Evolutionary conservation across 2,113 vertebrate species (phyloP).

Genomic region (Pseudorasbora parva): DNA sequence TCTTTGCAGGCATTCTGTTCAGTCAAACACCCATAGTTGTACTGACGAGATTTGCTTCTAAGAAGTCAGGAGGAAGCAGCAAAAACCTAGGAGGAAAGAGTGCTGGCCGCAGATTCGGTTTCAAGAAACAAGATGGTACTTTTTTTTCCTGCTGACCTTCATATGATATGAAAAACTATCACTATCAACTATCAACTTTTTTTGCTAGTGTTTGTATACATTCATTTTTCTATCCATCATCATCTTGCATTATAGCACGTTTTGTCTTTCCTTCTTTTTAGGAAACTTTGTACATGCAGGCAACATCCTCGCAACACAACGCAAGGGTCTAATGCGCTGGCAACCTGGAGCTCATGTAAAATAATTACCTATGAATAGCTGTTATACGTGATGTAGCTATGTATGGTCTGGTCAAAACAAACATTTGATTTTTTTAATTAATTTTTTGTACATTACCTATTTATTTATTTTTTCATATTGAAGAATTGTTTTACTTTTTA

Average conservation of each 20-base stretch:
- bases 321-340: slow-evolving; percentile 81
- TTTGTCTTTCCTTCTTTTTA: slow-evolving; percentile 62
- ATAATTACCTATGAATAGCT: not conserved
- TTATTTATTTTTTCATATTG: not conserved
- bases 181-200: too few species aligned
- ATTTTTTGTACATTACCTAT: not conserved
- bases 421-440: not conserved
- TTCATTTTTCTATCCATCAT: not conserved
- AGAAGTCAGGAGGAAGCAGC: slow-evolving; percentile 85
- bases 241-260: not conserved
- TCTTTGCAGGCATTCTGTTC: slow-evolving; percentile 67
- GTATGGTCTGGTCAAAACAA: not conserved
- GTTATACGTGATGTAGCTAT: not conserved
- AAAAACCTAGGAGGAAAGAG: slow-evolving; percentile 90
- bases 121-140: slow-evolving; percentile 87
- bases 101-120: slow-evolving; percentile 83
- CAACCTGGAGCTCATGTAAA: slow-evolving; percentile 93
- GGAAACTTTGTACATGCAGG: slow-evolving; percentile 89
- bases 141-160: not conserved
- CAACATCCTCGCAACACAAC: slow-evolving; percentile 91
- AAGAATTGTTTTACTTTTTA: not conserved
- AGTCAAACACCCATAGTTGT: slow-evolving; percentile 57
- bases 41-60: slow-evolving; percentile 84
- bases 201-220: not conserved
- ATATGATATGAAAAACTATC: not conserved